Evolutionary conservation across 2,113 vertebrate species (phyloP).

Genomic region (Puma concolor): DNA sequence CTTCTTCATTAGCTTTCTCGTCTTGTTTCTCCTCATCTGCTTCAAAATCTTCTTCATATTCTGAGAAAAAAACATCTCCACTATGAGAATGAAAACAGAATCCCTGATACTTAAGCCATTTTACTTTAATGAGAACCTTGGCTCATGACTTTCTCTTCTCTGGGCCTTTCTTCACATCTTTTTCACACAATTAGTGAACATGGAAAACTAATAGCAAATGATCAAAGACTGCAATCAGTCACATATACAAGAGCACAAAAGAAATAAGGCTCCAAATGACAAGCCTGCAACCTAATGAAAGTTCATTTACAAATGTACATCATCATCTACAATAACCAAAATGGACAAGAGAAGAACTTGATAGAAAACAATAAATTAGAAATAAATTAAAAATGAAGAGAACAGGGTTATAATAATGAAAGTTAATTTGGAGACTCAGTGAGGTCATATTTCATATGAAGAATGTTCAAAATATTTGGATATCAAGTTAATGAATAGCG

Average conservation of each 20-base stretch:
- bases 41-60: slow-evolving; percentile 97
- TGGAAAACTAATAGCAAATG: slow-evolving; percentile 52
- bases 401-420: slow-evolving; percentile 74
- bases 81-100: slow-evolving; percentile 69
- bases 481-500: slow-evolving; percentile 78
- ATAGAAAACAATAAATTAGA: slow-evolving; percentile 71
- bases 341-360: slow-evolving; percentile 57
- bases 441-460: slow-evolving; percentile 72
- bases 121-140: slow-evolving; percentile 66
- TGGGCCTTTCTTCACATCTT: slow-evolving; percentile 46
- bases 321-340: slow-evolving; percentile 42
- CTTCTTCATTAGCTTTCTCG: slow-evolving; percentile 83
- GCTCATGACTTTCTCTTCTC: slow-evolving; percentile 49
- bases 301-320: slow-evolving; percentile 60
- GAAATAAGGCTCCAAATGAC: slow-evolving; percentile 27
- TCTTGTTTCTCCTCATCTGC: slow-evolving; percentile 88
- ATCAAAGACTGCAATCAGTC: slow-evolving; percentile 50
- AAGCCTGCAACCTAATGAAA: slow-evolving; percentile 34
- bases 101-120: slow-evolving; percentile 24
- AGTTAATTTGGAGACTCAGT: slow-evolving; percentile 70
- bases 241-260: neutral
- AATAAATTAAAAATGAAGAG: slow-evolving; percentile 76
- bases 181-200: slow-evolving; percentile 65
- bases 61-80: slow-evolving; percentile 82
- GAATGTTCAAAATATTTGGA: slow-evolving; percentile 80